These are phyloP conservation scores for Hylaeus volcanicus DNA, from an alignment of 1,140 invertebrate genomes.

Conservation along the genomic window DNA sequence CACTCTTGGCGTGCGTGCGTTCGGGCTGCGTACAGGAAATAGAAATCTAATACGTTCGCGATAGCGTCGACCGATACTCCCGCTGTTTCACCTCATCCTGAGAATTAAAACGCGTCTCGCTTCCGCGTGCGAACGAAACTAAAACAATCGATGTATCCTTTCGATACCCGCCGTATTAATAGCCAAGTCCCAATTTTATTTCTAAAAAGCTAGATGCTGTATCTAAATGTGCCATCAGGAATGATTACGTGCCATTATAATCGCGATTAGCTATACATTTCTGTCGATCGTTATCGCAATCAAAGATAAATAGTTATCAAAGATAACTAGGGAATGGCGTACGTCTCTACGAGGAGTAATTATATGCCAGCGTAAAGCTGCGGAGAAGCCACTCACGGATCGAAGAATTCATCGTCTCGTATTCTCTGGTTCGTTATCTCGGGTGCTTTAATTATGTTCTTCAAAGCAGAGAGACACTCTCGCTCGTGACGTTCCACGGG, in stretches of 20 bases:
- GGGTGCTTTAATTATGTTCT: background rate
- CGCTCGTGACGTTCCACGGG: no score
- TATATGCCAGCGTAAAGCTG: background rate
- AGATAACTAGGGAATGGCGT: background rate
- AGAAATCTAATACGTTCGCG: constrained; percentile 43
- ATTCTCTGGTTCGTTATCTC: background rate
- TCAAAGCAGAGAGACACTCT: background rate
- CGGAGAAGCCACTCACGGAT: no score
- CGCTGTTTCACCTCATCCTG: constrained; percentile 26
- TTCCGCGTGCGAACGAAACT: background rate
- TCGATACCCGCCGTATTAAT: background rate
- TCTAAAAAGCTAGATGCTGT: no score
- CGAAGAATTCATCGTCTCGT: background rate
- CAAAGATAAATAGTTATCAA: no score
- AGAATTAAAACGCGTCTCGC: constrained; percentile 10
- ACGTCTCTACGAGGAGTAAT: background rate
- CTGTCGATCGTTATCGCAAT: background rate
- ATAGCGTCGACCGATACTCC: constrained; percentile 18
- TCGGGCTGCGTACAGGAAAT: constrained; percentile 29
- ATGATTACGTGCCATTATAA: no score
- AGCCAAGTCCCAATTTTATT: no score
- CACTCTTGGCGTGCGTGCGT: constrained; percentile 19
- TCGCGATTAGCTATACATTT: background rate
- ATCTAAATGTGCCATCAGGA: no score
- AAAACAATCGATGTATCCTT: background rate